Base-by-base conservation (phyloP, 2,888 invertebrate genomes). In the Ophonus ardosiacus region DNA sequence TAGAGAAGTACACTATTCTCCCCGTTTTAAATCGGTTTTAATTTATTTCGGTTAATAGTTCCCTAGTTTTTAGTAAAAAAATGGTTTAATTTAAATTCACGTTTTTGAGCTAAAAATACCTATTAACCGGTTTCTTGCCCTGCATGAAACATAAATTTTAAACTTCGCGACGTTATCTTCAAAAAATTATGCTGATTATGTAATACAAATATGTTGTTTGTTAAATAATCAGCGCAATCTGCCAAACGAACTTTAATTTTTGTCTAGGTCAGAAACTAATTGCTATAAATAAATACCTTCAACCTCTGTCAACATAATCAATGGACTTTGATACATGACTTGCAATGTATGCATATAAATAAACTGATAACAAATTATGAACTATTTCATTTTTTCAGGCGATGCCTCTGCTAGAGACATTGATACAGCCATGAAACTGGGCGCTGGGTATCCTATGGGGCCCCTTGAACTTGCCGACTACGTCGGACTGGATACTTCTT, bases 381-480 rank as follows among this genome's bases (percentile, higher is more conserved):
- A 13, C 0, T 51, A 2, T 51, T 59, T 59, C 6, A 15, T n/a
- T 3, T 68, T n/a, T 68, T 24, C 89, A 94, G 95, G 95, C 38
- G 95, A 95, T 90, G 95, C 95, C 0, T 93, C 95, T 3, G 93
- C 95, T 0, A 91, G 93, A 86, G 98, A 98, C 90, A 96, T 98
- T 85, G 98, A 98, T 89, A 95, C 93, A 8, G 97, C 97, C 0
- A 97, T 98, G 97, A 97, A 97, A 90, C 92, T 98, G 0, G 98
- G 98, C 6, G 97, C 97, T 13, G 96, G 96, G 0, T 94, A 97
- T 90, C 97, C 97, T 5, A 97, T 98, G 97, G 98, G 98, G 3
- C 98, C 98, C 0, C 93, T 98, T 86, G 97, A 97, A 90, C 91
- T 98, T 80, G 92, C 94, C 0, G 98, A 98, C 92, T 97, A 96